Evolutionary conservation across 2,113 vertebrate species (phyloP).

Genomic region (Tursiops truncatus): DNA sequence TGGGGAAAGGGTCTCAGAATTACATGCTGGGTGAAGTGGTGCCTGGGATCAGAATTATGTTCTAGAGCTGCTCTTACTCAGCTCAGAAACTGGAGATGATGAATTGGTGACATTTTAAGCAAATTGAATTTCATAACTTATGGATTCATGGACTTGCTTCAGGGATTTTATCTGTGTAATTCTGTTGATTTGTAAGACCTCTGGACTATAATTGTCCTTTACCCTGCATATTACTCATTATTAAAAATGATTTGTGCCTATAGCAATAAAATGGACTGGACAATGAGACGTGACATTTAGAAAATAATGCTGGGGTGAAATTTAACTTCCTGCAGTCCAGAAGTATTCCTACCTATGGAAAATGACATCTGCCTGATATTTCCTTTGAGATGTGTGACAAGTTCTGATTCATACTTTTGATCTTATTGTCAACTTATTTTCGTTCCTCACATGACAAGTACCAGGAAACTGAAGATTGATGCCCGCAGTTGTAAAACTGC

Average conservation of each 20-base stretch:
- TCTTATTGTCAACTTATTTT: background rate
- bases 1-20: background rate
- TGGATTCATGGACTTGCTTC: constrained; percentile 32
- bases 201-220: constrained; percentile 62
- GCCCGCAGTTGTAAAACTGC: background rate
- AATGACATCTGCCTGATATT: background rate
- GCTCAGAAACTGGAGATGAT: constrained; percentile 43
- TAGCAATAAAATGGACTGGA: constrained; percentile 47
- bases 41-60: background rate
- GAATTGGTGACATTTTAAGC: constrained; percentile 74
- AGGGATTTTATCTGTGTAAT: constrained; percentile 58
- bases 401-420: background rate
- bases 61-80: background rate
- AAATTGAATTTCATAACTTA: constrained; percentile 63
- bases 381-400: background rate
- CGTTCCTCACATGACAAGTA: background rate
- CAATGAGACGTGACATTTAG: constrained; percentile 60
- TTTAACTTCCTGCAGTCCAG: background rate
- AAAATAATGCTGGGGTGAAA: constrained; percentile 34
- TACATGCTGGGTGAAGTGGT: background rate
- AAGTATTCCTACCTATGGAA: background rate
- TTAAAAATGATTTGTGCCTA: constrained; percentile 61
- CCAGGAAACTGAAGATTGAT: background rate
- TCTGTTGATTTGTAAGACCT: constrained; percentile 68
- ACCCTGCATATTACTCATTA: constrained; percentile 47